Conservation (phyloP, 2,888 invertebrate genomes). For the Thecophora atra region DNA sequence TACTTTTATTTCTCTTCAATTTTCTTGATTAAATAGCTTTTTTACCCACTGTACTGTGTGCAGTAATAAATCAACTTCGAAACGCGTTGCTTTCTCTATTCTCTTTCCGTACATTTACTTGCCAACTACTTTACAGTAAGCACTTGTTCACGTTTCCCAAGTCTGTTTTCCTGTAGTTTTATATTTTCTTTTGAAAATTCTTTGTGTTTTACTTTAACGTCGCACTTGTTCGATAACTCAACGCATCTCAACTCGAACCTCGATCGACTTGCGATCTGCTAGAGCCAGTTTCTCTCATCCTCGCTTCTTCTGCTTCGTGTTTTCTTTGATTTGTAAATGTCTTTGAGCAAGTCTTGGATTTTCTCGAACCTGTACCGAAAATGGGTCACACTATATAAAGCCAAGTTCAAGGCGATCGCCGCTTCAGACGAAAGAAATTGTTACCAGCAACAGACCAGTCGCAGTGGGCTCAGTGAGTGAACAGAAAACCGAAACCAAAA, state of each 20-base stretch:
- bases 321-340: constrained; percentile 31
- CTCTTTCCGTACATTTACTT: background rate
- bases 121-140: background rate
- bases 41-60: too few relatives aligned
- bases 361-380: constrained; percentile 60
- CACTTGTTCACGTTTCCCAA: background rate
- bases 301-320: constrained; percentile 20
- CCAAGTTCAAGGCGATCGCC: constrained; percentile 81
- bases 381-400: constrained; percentile 85
- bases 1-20: too few relatives aligned
- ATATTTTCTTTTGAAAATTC: too few relatives aligned
- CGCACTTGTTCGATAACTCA: background rate
- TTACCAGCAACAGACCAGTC: constrained; percentile 38
- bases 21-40: too few relatives aligned
- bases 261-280: constrained; percentile 13
- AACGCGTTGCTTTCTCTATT: background rate
- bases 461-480: constrained; percentile 4
- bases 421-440: constrained; percentile 68
- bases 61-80: background rate
- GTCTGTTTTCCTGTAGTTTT: background rate
- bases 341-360: constrained; percentile 40
- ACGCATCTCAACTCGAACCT: constrained; percentile 9
- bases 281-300: constrained; percentile 33
- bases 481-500: background rate
- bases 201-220: background rate